Conservation (phyloP, 2,797 vertebrate species). For the Eulemur mongoz region DNA sequence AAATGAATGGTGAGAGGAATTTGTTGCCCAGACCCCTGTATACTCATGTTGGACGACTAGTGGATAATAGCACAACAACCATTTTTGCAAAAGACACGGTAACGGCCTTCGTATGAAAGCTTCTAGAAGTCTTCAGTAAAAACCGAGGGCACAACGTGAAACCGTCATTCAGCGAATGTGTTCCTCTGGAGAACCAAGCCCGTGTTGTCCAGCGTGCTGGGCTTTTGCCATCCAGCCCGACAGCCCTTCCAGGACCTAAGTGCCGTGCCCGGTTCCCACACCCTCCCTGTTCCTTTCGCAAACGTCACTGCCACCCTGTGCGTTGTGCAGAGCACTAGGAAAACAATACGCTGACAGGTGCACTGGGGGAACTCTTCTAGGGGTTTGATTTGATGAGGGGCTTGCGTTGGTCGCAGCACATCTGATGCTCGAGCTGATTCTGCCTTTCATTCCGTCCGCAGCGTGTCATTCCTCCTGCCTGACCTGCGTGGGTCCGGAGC, state of each 20-base stretch:
- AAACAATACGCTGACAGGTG: background rate
- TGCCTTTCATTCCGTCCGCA: constrained; percentile 68
- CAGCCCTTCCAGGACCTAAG: background rate
- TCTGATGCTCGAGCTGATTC: background rate
- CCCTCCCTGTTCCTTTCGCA: background rate
- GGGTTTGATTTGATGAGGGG: background rate
- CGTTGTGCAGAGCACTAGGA: background rate
- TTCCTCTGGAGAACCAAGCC: constrained; percentile 19
- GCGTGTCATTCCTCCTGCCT: constrained; percentile 93
- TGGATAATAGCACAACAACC: background rate
- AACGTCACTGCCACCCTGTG: background rate
- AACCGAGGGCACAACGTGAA: background rate
- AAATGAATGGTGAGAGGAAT: constrained; percentile 18
- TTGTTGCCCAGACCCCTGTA: background rate
- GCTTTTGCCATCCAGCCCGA: background rate
- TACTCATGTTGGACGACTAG: background rate
- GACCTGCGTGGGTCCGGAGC: constrained; percentile 89
- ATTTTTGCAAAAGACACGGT: background rate
- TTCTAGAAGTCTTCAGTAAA: constrained; percentile 27
- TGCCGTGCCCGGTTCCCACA: background rate
- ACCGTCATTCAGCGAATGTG: background rate
- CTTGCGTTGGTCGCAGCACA: background rate
- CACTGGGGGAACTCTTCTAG: background rate
- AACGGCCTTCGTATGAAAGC: background rate
- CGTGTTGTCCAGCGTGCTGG: background rate